A percentile compares a stretch with the other conserved stretches of the same genome.
These are phyloP conservation scores for Pentalonia nigronervosa DNA, from an alignment of 1,140 invertebrate genomes.

Conservation along the genomic window DNA sequence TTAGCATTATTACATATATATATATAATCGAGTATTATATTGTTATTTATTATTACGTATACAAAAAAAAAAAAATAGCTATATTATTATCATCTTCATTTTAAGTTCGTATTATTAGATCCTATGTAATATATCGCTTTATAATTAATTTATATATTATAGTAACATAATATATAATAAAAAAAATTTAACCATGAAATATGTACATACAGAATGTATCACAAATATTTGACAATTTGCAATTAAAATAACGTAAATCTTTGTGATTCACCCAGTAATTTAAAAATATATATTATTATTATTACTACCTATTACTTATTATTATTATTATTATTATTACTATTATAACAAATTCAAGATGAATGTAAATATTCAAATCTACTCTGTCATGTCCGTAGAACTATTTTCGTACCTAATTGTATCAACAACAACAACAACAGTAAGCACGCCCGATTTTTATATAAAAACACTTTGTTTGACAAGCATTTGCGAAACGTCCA, in stretches of 20 bases:
- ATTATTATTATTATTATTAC: too few species aligned
- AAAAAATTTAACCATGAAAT: background rate
- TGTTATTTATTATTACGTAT: background rate
- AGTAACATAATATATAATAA: constrained; percentile 1
- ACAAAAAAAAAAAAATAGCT: background rate
- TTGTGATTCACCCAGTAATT: background rate
- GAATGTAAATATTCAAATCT: background rate
- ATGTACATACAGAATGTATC: background rate
- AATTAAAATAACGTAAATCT: background rate
- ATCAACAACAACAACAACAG: background rate
- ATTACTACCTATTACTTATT: background rate
- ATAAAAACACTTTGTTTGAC: background rate
- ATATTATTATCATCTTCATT: background rate
- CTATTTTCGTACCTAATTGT: background rate
- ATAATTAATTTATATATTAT: background rate
- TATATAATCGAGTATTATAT: background rate
- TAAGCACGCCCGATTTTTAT: background rate
- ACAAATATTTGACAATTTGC: background rate
- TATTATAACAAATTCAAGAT: background rate
- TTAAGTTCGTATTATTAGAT: background rate
- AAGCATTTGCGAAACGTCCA: background rate
- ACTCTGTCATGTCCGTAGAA: background rate
- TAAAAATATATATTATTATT: background rate
- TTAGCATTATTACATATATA: background rate
- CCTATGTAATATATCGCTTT: background rate